Base-by-base conservation (phyloP, 2,888 invertebrate genomes). In the Rhagonycha lutea region DNA sequence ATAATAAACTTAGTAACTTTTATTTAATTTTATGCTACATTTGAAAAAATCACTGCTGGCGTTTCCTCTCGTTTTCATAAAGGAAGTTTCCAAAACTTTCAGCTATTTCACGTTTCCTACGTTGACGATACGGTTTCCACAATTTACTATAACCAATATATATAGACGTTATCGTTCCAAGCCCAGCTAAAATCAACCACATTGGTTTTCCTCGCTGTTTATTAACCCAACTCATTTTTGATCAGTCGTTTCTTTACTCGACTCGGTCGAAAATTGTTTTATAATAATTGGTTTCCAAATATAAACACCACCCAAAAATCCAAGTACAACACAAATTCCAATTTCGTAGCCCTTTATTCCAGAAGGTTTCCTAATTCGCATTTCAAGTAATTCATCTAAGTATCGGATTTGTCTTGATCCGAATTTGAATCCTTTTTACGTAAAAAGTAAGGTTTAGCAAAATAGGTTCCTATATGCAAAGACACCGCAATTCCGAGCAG, bases 201-300 rank as follows among this genome's bases (percentile, higher is more conserved):
- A 78, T 68, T 8, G 84, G 84, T 61, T 83, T 84, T 12, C 85
- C 85, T 47, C 73, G 67, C 14, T 80, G 79, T 63, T 76, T 79
- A n/a, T 69, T 63, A 12, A 75, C 78, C 80, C 81, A 82, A 23
- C 23, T 47, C 81, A 81, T 83, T 72, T 23, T 76, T 68, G 74
- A 61, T 68, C 67, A 0, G 61, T 14, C 1, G 12, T 18, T 60
- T 32, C 18, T 18, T 32, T 29, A 32, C 12, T 69, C 23, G 14
- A 12, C 47, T 69, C 8, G 1, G 23, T 4, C 7, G 47, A 0
- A 8, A 8, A 5, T 12, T 69, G 10, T 9, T 60, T n/a, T 69
- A 24, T 11, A 8, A 87, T 82, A n/a, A 86, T 61, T 2, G 88
- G 88, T 80, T 83, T 86, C 88, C 88, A 88, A 83, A 88, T 87